phyloP scores from a whole-genome alignment of 2,797 vertebrate genomes.

The Anableps anableps region DNA sequence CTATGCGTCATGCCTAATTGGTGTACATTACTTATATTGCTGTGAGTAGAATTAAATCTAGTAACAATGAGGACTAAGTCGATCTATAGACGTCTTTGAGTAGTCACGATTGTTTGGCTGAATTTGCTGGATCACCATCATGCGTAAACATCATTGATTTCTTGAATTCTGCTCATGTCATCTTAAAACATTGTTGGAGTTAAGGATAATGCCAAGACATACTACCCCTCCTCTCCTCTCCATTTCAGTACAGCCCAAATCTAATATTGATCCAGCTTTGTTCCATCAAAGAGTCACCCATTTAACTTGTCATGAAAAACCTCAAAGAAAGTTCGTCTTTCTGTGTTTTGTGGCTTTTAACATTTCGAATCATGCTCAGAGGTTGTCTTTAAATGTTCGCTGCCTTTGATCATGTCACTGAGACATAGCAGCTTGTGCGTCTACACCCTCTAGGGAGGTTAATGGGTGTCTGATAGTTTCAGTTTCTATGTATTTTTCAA shows the following conservation, averaged over 20 bases:
- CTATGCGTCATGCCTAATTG: neutral
- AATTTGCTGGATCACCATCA: neutral
- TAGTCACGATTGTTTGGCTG: neutral
- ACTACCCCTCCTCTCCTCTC: neutral
- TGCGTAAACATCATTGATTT: slow-evolving; percentile 4
- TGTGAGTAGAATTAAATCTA: neutral
- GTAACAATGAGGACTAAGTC: neutral
- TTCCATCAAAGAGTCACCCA: neutral
- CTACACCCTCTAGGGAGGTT: neutral
- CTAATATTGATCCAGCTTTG: neutral
- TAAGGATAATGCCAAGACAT: neutral
- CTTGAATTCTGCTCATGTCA: neutral
- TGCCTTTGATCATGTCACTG: neutral
- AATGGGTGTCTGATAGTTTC: neutral
- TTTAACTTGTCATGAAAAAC: neutral
- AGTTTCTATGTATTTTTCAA: neutral
- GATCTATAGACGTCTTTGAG: neutral
- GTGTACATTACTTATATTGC: neutral
- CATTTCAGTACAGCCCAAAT: neutral
- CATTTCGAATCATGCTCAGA: neutral
- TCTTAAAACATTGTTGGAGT: neutral
- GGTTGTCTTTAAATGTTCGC: neutral
- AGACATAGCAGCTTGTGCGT: neutral
- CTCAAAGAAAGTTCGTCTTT: neutral
- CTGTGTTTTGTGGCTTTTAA: neutral